A percentile compares a stretch with the other conserved stretches of the same genome.
Evolutionary conservation across 2,888 invertebrate genomes (phyloP).

Genomic region (Cabera pusaria): DNA sequence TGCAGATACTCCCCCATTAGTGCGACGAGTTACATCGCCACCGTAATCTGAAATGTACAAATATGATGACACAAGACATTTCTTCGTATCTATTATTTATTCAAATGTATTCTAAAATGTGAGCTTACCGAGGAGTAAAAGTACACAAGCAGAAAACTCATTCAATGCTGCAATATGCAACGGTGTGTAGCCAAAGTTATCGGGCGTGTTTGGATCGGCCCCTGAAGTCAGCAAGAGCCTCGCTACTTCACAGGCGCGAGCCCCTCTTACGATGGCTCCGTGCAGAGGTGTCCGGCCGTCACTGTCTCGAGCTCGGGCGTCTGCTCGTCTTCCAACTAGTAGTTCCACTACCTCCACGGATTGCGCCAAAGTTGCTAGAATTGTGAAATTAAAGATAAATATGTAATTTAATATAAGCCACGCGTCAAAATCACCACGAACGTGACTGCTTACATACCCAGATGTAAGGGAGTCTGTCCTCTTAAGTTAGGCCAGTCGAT

Average conservation of each 20-base stretch:
- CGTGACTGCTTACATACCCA: conserved; percentile 74
- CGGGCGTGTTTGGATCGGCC: conserved; percentile 89
- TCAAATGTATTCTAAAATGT: no score
- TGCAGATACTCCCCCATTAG: conserved; percentile 91
- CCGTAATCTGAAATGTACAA: conserved; percentile 87
- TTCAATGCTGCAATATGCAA: conserved; percentile 92
- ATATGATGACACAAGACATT: no score
- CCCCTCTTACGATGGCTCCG: conserved; percentile 91
- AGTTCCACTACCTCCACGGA: conserved; percentile 90
- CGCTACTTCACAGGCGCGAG: conserved; percentile 88
- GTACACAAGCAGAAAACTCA: conserved; percentile 90
- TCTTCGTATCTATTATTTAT: no score
- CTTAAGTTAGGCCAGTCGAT: conserved; percentile 89
- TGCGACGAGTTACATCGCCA: conserved; percentile 91
- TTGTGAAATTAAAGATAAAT: no score
- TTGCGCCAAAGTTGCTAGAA: conserved; percentile 89
- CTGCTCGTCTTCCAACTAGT: conserved; percentile 85
- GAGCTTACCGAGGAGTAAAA: conserved; percentile 84
- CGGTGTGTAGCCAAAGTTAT: conserved; percentile 93
- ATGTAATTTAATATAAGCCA: no score
- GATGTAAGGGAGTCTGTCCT: conserved; percentile 92
- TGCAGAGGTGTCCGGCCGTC: conserved; percentile 92
- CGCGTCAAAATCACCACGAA: no score
- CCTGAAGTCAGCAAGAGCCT: conserved; percentile 85
- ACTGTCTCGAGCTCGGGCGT: conserved; percentile 86